Percentiles rank a stretch among this genome's conserved stretches.
These are phyloP conservation scores for Drosophila buzzatii DNA, from an alignment of 2,888 invertebrate genomes.

Conservation along the genomic window DNA sequence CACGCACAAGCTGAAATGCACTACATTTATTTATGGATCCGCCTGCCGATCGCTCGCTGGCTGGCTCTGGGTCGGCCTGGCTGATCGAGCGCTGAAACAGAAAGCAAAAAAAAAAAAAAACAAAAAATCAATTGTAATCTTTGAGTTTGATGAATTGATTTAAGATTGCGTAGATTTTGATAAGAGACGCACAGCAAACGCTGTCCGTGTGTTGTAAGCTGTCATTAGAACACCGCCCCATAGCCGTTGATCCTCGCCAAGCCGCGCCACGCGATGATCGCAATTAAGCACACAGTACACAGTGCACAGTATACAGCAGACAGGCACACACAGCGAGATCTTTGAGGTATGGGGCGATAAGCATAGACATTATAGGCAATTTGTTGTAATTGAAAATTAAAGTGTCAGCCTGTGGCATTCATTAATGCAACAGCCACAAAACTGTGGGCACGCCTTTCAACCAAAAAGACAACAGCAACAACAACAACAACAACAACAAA, in stretches of 20 bases:
- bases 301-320: conserved; percentile 10
- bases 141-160: conserved; percentile 82
- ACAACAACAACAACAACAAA: not conserved
- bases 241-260: conserved; percentile 18
- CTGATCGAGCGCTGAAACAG: conserved; percentile 23
- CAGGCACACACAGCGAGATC: conserved; percentile 23
- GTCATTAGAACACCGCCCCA: conserved; percentile 68
- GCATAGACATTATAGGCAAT: conserved; percentile 81
- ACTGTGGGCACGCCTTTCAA: conserved; percentile 47
- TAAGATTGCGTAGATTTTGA: conserved; percentile 74
- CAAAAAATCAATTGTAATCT: conserved; percentile 73
- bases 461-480: not conserved
- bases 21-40: conserved; percentile 83
- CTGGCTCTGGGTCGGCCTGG: conserved; percentile 3
- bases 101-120: not conserved
- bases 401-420: conserved; percentile 81
- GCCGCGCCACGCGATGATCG: conserved; percentile 17
- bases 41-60: conserved; percentile 52
- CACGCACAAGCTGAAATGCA: conserved; percentile 70
- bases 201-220: conserved; percentile 44
- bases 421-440: conserved; percentile 62
- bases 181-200: conserved; percentile 44
- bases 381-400: conserved; percentile 82
- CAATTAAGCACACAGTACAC: conserved; percentile 58
- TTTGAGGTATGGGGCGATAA: conserved; percentile 68